phyloP scores from a whole-genome alignment of 2,113 vertebrate genomes.

The Alligator sinensis region DNA sequence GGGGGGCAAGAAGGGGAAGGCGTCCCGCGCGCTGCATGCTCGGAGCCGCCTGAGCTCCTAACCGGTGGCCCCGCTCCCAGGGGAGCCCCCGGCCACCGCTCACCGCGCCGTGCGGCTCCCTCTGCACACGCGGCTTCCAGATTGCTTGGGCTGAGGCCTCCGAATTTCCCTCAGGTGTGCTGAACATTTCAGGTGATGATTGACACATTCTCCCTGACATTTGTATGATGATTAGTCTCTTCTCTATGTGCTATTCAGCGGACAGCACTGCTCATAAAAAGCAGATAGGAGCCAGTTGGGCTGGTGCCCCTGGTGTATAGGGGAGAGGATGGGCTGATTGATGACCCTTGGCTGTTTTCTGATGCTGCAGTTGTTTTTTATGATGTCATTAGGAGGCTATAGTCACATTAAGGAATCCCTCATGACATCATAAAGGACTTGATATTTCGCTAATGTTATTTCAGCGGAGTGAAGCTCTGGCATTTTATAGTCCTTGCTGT shows the following conservation, averaged over 20 bases:
- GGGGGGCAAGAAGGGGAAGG: neutral
- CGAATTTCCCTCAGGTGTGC: conserved; percentile 16
- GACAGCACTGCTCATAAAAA: conserved; percentile 66
- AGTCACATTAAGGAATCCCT: conserved; percentile 82
- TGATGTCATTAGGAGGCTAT: conserved; percentile 85
- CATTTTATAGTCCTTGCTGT: conserved; percentile 78
- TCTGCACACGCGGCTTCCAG: conserved; percentile 18
- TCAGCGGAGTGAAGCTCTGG: conserved; percentile 78
- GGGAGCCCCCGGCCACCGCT: neutral
- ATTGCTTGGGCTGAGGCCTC: conserved; percentile 30
- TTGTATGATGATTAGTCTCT: conserved; percentile 62
- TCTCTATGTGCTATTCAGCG: conserved; percentile 34
- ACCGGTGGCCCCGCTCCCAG: neutral
- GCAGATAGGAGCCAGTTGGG: conserved; percentile 46
- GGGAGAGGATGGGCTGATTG: conserved; percentile 76
- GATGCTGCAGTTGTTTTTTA: conserved; percentile 81
- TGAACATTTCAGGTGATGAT: conserved; percentile 48
- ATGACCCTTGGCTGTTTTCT: conserved; percentile 76
- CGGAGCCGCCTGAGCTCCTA: neutral
- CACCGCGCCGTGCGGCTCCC: neutral
- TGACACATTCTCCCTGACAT: conserved; percentile 55
- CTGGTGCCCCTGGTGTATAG: conserved; percentile 59
- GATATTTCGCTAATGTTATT: conserved; percentile 87
- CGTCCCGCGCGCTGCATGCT: neutral
- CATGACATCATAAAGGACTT: conserved; percentile 86